Evolutionary conservation across 2,113 vertebrate species (phyloP).

Genomic region (Brachyhypopomus occidentalis): DNA sequence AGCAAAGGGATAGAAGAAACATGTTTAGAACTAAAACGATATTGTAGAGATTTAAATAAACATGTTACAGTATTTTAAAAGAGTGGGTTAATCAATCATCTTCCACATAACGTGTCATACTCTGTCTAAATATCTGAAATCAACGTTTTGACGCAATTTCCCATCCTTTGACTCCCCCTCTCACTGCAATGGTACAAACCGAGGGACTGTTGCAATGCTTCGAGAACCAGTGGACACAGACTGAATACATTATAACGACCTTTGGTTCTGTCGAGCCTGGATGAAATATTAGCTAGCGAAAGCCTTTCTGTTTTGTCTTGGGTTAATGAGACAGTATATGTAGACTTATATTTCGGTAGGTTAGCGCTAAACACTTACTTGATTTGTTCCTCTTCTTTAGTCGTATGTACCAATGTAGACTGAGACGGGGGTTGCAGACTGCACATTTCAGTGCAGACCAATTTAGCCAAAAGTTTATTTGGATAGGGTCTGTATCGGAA

Average conservation of each 20-base stretch:
- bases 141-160: background rate
- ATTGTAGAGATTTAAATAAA: background rate
- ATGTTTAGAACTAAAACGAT: background rate
- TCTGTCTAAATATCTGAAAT: background rate
- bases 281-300: background rate
- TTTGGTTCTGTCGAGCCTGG: background rate
- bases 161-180: constrained; percentile 14
- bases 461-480: constrained; percentile 58
- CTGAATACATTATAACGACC: constrained; percentile 47
- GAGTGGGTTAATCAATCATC: background rate
- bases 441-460: constrained; percentile 54
- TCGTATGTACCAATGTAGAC: constrained; percentile 41
- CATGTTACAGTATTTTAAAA: background rate
- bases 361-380: constrained; percentile 31
- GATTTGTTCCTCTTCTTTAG: constrained; percentile 15
- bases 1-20: background rate
- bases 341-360: background rate
- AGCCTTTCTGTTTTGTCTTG: background rate
- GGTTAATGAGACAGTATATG: background rate
- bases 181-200: constrained; percentile 59
- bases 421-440: constrained; percentile 59
- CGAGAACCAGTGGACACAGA: constrained; percentile 52
- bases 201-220: constrained; percentile 67
- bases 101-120: background rate
- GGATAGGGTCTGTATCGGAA: background rate